phyloP scores from a whole-genome alignment of 2,113 vertebrate species.

The Todiramphus chloris region DNA sequence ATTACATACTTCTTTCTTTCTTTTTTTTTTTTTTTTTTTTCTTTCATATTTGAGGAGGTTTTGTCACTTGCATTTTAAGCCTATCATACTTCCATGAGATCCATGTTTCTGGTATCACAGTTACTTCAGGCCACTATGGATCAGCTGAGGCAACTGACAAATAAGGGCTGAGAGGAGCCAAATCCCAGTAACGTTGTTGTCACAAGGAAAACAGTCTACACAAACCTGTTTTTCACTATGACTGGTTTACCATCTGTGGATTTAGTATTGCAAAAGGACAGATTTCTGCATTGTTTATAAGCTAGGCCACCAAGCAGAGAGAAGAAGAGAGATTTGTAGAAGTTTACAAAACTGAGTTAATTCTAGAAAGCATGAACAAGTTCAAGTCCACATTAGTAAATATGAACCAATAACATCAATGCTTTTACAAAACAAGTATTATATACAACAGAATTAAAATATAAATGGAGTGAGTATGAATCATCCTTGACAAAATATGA shows the following conservation, averaged over 20 bases:
- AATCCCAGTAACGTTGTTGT: background rate
- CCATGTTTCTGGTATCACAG: background rate
- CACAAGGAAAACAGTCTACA: background rate
- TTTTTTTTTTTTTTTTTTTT: background rate
- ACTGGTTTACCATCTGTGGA: background rate
- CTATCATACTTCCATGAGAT: background rate
- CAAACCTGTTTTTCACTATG: background rate
- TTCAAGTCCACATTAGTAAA: background rate
- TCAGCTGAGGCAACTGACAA: background rate
- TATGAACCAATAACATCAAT: background rate
- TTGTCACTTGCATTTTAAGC: background rate
- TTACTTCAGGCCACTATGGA: background rate
- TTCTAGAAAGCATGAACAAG: background rate
- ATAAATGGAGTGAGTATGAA: background rate
- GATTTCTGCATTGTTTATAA: background rate
- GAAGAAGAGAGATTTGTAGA: background rate
- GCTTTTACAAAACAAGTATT: background rate
- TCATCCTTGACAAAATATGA: background rate
- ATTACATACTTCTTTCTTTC: background rate
- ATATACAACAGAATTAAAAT: background rate
- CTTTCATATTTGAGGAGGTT: background rate
- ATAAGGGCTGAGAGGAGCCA: background rate
- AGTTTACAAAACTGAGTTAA: background rate
- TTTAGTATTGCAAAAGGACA: background rate
- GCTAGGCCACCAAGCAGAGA: background rate